phyloP scores from a whole-genome alignment of 2,113 vertebrate genomes.

The Dasyprocta punctata region DNA sequence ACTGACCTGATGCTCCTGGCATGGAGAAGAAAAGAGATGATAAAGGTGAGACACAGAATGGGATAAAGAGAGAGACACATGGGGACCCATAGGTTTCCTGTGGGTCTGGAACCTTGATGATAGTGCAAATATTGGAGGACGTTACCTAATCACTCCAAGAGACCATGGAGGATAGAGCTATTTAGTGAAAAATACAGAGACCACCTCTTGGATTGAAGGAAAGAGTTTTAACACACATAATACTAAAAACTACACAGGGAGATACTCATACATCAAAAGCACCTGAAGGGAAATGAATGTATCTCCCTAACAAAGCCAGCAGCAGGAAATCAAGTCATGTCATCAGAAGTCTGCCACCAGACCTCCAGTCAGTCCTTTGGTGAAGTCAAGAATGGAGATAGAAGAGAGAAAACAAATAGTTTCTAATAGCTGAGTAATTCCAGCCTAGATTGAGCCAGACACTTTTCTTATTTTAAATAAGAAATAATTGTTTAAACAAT shows the following conservation, averaged over 20 bases:
- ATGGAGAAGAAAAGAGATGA: neutral
- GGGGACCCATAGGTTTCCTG: neutral
- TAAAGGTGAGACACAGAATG: neutral
- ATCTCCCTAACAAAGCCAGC: neutral
- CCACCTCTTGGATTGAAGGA: neutral
- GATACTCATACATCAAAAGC: neutral
- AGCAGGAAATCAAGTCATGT: neutral
- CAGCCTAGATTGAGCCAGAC: neutral
- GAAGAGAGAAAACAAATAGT: neutral
- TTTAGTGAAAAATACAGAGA: conserved; percentile 6
- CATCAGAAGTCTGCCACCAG: neutral
- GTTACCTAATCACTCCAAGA: neutral
- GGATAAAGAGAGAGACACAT: neutral
- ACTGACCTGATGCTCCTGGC: conserved; percentile 47
- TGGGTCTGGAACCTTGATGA: neutral
- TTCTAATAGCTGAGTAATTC: neutral
- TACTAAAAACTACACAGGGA: neutral
- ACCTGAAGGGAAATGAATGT: neutral
- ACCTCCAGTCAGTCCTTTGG: neutral
- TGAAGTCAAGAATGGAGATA: neutral
- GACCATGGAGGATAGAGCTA: neutral
- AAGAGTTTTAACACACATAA: neutral
- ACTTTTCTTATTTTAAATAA: neutral
- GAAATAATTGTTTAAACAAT: neutral
- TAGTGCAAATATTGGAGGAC: neutral